These are phyloP conservation scores for Prosopocoilus inquinatus DNA, from an alignment of 2,888 invertebrate species.

Conservation along the genomic window DNA sequence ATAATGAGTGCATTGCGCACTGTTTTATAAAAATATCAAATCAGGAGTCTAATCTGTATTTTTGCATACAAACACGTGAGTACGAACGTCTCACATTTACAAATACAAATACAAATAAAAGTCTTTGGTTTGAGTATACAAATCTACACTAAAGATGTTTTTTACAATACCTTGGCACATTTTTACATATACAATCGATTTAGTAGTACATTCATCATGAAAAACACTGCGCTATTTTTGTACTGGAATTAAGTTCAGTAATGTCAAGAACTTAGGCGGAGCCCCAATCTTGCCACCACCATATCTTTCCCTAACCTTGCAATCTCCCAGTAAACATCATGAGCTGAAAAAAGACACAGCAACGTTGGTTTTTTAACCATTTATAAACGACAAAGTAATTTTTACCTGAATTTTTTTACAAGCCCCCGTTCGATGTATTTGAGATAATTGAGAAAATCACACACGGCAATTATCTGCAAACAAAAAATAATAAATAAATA, in stretches of 20 bases:
- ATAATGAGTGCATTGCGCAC: not conserved
- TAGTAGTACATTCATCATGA: not conserved
- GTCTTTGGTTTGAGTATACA: constrained; percentile 30
- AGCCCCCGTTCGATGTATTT: constrained; percentile 75
- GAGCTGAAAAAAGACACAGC: constrained; percentile 54
- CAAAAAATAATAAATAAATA: no score
- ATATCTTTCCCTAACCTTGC: constrained; percentile 70
- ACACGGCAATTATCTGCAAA: constrained; percentile 73
- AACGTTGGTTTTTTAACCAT: not conserved
- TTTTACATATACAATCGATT: constrained; percentile 2
- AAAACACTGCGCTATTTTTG: not conserved
- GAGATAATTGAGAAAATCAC: constrained; percentile 78
- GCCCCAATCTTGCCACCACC: constrained; percentile 68
- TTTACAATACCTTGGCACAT: constrained; percentile 20
- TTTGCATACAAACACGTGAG: constrained; percentile 7
- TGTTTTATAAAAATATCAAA: no score
- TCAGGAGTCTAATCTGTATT: constrained; percentile 8
- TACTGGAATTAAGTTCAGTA: constrained; percentile 9
- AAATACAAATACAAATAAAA: constrained; percentile 17
- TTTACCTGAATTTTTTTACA: constrained; percentile 72
- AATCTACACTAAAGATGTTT: constrained; percentile 20
- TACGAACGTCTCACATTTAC: constrained; percentile 23
- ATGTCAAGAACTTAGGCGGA: constrained; percentile 50
- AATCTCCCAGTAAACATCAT: constrained; percentile 74
- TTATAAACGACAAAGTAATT: not conserved